These are phyloP conservation scores for Tipula helvola DNA, from an alignment of 2,888 invertebrate genomes.

Conservation along the genomic window DNA sequence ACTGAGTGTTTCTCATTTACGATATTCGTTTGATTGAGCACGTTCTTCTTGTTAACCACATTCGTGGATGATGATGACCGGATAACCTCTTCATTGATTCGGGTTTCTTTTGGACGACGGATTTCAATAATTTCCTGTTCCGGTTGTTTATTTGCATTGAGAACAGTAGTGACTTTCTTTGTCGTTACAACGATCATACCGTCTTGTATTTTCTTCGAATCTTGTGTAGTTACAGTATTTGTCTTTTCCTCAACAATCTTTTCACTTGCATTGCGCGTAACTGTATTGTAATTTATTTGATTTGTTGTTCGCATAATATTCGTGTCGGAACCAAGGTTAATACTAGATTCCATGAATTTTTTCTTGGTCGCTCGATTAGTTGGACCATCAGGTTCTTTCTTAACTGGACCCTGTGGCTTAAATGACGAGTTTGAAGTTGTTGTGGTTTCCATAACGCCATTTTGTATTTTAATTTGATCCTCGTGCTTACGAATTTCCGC, in stretches of 20 bases:
- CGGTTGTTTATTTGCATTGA: conserved; percentile 27
- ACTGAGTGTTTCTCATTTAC: conserved; percentile 18
- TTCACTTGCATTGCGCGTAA: conserved; percentile 32
- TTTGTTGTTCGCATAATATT: conserved; percentile 43
- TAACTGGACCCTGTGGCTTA: conserved; percentile 39
- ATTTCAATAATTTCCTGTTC: conserved; percentile 19
- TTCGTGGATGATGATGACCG: conserved; percentile 28
- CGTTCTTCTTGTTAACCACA: conserved; percentile 22
- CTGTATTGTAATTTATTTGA: conserved; percentile 44
- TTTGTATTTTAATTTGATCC: conserved; percentile 40
- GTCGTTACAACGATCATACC: conserved; percentile 42
- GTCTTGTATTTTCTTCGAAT: conserved; percentile 38
- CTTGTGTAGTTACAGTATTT: conserved; percentile 26
- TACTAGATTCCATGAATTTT: conserved; percentile 54
- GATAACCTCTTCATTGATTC: conserved; percentile 30
- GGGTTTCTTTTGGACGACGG: conserved; percentile 27
- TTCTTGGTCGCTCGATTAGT: conserved; percentile 42
- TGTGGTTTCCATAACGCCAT: conserved; percentile 40
- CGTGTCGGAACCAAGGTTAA: conserved; percentile 45
- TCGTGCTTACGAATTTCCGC: conserved; percentile 46
- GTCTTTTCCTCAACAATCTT: conserved; percentile 29
- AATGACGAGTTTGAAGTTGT: conserved; percentile 42
- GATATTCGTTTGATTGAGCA: conserved; percentile 14
- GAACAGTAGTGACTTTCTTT: conserved; percentile 36
- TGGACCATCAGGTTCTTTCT: conserved; percentile 32